These are phyloP conservation scores for Paracanthobrama guichenoti DNA, from an alignment of 2,113 vertebrate genomes.

Conservation along the genomic window DNA sequence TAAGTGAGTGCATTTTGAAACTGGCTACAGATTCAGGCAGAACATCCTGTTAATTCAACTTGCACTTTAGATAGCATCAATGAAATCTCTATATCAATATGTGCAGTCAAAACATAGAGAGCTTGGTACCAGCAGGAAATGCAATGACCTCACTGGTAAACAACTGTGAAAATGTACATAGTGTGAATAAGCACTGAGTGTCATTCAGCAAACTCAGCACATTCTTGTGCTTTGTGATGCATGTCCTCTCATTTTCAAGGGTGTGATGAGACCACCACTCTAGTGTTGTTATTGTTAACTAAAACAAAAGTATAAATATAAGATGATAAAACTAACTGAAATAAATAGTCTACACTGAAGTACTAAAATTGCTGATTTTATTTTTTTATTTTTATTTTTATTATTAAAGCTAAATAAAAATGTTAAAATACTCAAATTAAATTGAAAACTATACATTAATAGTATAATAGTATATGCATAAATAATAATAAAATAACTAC, in stretches of 20 bases:
- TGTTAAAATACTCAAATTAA: not conserved
- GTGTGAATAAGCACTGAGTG: not conserved
- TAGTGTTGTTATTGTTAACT: not conserved
- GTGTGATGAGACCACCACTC: not conserved
- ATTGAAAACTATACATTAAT: too few species aligned
- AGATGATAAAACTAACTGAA: not conserved
- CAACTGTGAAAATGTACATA: not conserved
- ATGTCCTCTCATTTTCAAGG: not conserved
- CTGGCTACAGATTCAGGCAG: not conserved
- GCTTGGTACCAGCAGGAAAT: not conserved
- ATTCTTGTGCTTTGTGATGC: conserved; percentile 8
- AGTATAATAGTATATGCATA: not conserved
- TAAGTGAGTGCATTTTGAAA: not conserved
- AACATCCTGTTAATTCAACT: not conserved
- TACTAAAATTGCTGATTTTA: not conserved
- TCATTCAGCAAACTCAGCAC: conserved; percentile 28
- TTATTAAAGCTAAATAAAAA: not conserved
- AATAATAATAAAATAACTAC: not conserved
- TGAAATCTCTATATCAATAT: not conserved
- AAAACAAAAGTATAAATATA: not conserved
- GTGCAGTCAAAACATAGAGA: not conserved
- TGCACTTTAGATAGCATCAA: not conserved
- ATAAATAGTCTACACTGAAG: not conserved
- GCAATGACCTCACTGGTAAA: not conserved
- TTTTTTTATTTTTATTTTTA: too few species aligned